phyloP scores from a whole-genome alignment of 2,797 vertebrate genomes.

The Oreonectes daqikongensis region DNA sequence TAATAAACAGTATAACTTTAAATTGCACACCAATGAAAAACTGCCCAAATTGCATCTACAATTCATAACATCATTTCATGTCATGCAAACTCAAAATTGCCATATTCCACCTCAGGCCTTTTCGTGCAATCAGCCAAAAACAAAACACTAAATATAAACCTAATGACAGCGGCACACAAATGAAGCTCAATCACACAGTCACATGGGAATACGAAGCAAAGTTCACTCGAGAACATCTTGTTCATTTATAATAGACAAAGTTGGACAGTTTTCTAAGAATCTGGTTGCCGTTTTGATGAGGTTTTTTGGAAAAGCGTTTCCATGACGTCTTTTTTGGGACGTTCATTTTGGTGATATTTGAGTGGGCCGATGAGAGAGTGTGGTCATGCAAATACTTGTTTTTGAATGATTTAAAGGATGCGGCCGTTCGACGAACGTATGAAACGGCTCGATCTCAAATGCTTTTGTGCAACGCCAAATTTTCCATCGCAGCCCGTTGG shows the following conservation, averaged over 20 bases:
- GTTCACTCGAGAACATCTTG: conserved; percentile 13
- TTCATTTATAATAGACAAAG: conserved; percentile 11
- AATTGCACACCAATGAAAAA: neutral
- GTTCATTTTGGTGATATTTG: conserved; percentile 19
- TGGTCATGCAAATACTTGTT: conserved; percentile 36
- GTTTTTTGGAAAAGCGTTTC: conserved; percentile 28
- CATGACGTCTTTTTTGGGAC: conserved; percentile 23
- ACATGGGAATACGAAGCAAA: neutral
- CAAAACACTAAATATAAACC: conserved; percentile 1
- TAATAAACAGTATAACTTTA: too few species aligned
- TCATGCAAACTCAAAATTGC: neutral
- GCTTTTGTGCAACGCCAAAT: conserved; percentile 13
- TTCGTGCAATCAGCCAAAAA: neutral
- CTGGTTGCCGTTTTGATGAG: conserved; percentile 40
- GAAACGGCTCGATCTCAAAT: conserved; percentile 19
- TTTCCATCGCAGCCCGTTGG: conserved; percentile 6
- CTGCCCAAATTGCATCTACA: too few species aligned
- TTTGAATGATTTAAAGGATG: conserved; percentile 32
- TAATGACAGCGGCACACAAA: neutral
- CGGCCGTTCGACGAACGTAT: conserved; percentile 2
- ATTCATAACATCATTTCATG: neutral
- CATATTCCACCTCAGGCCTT: neutral
- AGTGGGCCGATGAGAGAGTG: conserved; percentile 29
- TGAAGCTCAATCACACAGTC: neutral
- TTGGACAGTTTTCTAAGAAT: conserved; percentile 27